Conservation (phyloP, 2,888 invertebrate species). For the Leptinotarsa juncta region DNA sequence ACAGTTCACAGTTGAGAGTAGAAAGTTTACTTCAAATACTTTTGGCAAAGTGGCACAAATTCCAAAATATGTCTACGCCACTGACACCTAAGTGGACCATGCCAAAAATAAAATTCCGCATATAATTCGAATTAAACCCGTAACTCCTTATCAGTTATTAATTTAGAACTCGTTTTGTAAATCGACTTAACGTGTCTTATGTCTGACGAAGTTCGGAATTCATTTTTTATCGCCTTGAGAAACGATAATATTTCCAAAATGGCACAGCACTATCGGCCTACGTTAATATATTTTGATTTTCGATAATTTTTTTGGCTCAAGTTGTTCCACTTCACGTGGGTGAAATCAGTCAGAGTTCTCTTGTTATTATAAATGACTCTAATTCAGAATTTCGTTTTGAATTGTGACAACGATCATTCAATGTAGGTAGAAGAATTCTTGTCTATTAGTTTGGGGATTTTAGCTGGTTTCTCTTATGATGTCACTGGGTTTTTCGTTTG, state of each 20-base stretch:
- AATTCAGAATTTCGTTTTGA: not conserved
- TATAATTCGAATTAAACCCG: conserved; percentile 33
- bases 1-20: too few species aligned
- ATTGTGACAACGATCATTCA: not conserved
- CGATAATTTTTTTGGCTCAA: conserved; percentile 1
- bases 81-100: conserved; percentile 11
- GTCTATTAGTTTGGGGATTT: not conserved
- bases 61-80: conserved; percentile 7
- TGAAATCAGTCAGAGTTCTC: not conserved
- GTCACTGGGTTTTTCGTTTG: not conserved
- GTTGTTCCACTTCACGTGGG: conserved; percentile 7
- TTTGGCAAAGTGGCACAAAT: not conserved
- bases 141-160: conserved; percentile 49
- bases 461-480: not conserved
- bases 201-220: conserved; percentile 33
- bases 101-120: conserved; percentile 27
- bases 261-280: conserved; percentile 19
- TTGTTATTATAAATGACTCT: not conserved
- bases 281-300: conserved; percentile 15
- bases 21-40: not conserved
- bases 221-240: conserved; percentile 34
- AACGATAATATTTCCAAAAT: conserved; percentile 7
- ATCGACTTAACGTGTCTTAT: conserved; percentile 52
- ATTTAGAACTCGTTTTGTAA: conserved; percentile 49
- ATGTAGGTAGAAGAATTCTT: not conserved